Evolutionary conservation across 1,140 invertebrate species (phyloP).

Genomic region (Dysdera silvatica): DNA sequence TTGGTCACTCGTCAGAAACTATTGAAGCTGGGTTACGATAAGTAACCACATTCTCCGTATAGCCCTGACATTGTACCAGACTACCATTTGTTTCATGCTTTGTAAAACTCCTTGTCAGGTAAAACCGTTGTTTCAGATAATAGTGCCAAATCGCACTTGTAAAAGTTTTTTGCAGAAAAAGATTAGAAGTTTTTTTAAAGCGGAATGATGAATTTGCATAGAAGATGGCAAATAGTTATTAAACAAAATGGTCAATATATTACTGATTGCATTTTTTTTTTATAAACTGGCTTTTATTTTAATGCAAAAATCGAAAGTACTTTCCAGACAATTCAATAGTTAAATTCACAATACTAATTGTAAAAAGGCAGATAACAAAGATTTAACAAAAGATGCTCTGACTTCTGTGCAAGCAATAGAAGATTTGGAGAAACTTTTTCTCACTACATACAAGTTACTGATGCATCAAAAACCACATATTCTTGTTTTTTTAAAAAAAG

Average conservation of each 20-base stretch:
- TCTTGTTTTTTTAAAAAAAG: no score
- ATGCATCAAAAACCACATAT: no score
- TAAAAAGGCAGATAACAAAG: no score
- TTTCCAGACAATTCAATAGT: no score
- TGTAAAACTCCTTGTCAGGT: conserved; percentile 29
- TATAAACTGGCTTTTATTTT: background rate
- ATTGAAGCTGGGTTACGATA: conserved; percentile 34
- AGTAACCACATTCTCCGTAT: conserved; percentile 36
- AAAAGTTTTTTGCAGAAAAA: conserved; percentile 5
- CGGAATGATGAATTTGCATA: background rate
- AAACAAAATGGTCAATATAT: conserved; percentile 7
- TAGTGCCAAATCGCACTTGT: conserved; percentile 7
- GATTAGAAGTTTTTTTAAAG: background rate
- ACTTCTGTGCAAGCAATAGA: no score
- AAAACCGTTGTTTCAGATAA: conserved; percentile 32
- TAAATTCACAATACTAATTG: no score
- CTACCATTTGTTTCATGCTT: conserved; percentile 34
- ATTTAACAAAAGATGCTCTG: no score
- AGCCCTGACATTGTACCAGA: conserved; percentile 36
- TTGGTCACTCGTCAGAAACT: conserved; percentile 26
- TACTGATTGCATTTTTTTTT: conserved; percentile 1
- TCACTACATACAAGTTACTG: no score
- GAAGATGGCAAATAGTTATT: conserved; percentile 18
- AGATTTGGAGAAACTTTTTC: no score
- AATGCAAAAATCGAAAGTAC: background rate